These are phyloP conservation scores for Excalfactoria chinensis DNA, from an alignment of 2,113 vertebrate genomes.

Conservation along the genomic window DNA sequence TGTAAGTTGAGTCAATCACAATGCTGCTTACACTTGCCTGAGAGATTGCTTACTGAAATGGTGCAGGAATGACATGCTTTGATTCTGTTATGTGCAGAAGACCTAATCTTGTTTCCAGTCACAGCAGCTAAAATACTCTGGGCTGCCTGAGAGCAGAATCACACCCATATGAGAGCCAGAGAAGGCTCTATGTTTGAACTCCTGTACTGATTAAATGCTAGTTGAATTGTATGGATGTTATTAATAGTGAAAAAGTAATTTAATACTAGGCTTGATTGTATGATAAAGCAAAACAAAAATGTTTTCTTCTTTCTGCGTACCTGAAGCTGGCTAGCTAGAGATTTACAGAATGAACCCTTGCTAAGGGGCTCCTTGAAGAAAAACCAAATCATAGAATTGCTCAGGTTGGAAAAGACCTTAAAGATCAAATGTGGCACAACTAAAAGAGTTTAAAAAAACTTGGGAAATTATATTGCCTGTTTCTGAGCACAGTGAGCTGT, in stretches of 20 bases:
- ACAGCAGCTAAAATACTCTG: not conserved
- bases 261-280: not conserved
- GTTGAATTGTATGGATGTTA: not conserved
- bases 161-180: not conserved
- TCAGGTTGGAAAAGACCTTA: too few species aligned
- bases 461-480: not conserved
- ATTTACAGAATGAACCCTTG: not conserved
- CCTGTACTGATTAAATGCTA: not conserved
- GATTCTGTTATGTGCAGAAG: not conserved
- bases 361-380: not conserved
- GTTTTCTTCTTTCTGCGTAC: not conserved
- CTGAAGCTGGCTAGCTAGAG: not conserved
- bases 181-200: not conserved
- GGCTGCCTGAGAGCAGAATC: not conserved
- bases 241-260: not conserved
- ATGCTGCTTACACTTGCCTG: not conserved
- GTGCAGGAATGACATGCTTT: not conserved
- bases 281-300: not conserved
- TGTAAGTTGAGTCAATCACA: not conserved
- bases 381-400: not conserved
- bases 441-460: constrained; percentile 2
- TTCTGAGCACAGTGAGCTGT: not conserved
- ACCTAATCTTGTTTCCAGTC: constrained; percentile 27
- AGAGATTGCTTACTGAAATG: not conserved
- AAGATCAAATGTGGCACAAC: not conserved